Conservation (phyloP, 2,797 vertebrate species). For the Cephalopachus bancanus region DNA sequence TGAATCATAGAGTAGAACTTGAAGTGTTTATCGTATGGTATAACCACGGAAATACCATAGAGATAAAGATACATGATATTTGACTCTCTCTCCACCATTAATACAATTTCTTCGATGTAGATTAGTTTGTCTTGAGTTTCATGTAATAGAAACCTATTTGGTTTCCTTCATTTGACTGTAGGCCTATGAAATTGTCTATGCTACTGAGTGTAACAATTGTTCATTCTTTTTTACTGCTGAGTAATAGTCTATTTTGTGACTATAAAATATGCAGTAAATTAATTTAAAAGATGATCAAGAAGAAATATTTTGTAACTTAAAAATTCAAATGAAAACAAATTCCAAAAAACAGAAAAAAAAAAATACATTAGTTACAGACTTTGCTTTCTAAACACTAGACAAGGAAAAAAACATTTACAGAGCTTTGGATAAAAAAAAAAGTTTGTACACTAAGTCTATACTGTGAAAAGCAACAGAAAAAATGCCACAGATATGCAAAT, state of each 20-base stretch:
- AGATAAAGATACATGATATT: not conserved
- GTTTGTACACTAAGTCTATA: not conserved
- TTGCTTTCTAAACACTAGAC: not conserved
- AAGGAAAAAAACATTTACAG: not conserved
- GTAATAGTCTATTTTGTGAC: not conserved
- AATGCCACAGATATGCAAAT: not conserved
- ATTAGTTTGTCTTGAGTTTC: not conserved
- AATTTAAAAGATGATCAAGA: not conserved
- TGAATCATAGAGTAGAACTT: not conserved
- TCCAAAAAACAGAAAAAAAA: not conserved
- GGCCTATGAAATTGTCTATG: not conserved
- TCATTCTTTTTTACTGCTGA: not conserved
- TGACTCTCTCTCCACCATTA: not conserved
- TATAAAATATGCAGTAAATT: not conserved
- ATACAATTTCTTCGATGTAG: not conserved
- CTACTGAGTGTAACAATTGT: not conserved
- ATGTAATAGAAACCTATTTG: not conserved
- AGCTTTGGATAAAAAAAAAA: not conserved
- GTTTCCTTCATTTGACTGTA: not conserved
- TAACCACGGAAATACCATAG: not conserved
- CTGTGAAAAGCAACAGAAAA: not conserved
- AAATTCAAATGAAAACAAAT: not conserved
- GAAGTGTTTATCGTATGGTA: not conserved
- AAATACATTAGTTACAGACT: not conserved
- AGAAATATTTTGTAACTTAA: constrained; percentile 2